A percentile compares a stretch with the other conserved stretches of the same genome.
Evolutionary conservation across 2,113 vertebrate genomes (phyloP).

Genomic region (Chlamydotis undulata): DNA sequence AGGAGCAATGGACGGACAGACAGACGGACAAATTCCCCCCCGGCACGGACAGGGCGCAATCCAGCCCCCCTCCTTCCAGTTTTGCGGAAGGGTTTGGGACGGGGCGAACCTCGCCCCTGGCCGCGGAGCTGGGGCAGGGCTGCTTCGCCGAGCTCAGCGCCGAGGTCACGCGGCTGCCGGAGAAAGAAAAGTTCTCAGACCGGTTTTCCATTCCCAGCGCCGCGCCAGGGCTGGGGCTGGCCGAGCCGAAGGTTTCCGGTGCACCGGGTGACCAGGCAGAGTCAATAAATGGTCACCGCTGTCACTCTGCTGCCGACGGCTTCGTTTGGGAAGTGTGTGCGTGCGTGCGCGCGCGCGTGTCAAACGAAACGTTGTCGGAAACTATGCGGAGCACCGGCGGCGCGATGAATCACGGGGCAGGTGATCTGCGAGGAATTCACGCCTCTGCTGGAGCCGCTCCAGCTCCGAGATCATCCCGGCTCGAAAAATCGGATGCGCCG

Average conservation of each 20-base stretch:
- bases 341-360: not conserved
- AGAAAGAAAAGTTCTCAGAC: slow-evolving; percentile 16
- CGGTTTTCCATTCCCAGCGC: slow-evolving; percentile 7
- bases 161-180: not conserved
- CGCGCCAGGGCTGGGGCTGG: not conserved
- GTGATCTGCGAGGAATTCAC: not conserved
- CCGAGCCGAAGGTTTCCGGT: not conserved
- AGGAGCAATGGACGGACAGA: not conserved
- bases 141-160: not conserved
- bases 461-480: not conserved
- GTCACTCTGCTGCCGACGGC: not conserved
- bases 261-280: not conserved
- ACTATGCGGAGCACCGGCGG: not conserved
- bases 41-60: not conserved
- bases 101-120: rapidly evolving
- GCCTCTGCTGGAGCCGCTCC: not conserved
- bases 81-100: rapidly evolving
- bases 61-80: not conserved
- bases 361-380: not conserved
- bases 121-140: not conserved
- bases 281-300: not conserved
- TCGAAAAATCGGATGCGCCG: rapidly evolving
- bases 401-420: slow-evolving; percentile 26
- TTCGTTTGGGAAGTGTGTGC: not conserved
- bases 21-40: rapidly evolving